A percentile compares a stretch with the other conserved stretches of the same genome.
phyloP scores from a whole-genome alignment of 1,140 invertebrate species.

The Rhysida immarginata region DNA sequence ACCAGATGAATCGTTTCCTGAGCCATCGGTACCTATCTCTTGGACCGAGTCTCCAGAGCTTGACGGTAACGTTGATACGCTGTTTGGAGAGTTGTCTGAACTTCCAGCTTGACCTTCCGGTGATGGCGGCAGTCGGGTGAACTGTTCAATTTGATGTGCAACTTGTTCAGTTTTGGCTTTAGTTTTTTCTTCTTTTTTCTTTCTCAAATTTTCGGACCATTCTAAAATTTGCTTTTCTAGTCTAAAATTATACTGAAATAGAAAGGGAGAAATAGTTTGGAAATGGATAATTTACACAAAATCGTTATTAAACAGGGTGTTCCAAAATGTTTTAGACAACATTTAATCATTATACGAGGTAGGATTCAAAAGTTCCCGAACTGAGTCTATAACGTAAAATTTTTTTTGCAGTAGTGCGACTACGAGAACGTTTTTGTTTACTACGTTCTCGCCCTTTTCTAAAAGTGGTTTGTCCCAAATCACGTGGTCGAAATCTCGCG shows the following conservation, averaged over 20 bases:
- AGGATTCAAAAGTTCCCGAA: too few species aligned
- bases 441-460: too few species aligned
- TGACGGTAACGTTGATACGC: background rate
- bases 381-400: too few species aligned
- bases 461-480: too few species aligned
- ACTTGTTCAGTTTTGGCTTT: conserved; percentile 6
- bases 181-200: conserved; percentile 35
- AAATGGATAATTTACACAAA: too few species aligned
- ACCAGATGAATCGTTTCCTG: background rate
- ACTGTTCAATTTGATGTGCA: conserved; percentile 24
- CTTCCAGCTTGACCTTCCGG: too few species aligned
- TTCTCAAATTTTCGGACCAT: conserved; percentile 49
- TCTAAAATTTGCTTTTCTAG: conserved; percentile 51
- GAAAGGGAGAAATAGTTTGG: conserved; percentile 11
- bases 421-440: too few species aligned
- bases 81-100: background rate
- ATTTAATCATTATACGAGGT: too few species aligned
- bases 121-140: background rate
- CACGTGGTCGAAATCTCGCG: too few species aligned
- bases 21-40: background rate
- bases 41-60: background rate
- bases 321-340: too few species aligned
- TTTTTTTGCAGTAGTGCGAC: too few species aligned
- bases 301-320: too few species aligned
- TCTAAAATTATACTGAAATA: conserved; percentile 45